Evolutionary conservation across 2,797 vertebrate species (phyloP).

Genomic region (Choloepus didactylus): DNA sequence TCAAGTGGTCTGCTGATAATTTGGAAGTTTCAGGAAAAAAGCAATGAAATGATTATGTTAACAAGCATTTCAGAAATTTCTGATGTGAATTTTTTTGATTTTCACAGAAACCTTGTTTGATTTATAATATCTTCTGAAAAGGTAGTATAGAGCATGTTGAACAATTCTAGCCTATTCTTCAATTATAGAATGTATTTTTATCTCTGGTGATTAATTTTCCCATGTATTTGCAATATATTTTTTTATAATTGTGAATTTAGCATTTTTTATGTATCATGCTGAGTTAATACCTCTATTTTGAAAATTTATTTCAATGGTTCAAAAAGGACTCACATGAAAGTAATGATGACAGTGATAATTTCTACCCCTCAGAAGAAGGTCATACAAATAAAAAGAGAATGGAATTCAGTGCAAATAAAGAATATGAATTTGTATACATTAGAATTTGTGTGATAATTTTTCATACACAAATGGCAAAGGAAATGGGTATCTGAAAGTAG

Average conservation of each 20-base stretch:
- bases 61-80: background rate
- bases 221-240: background rate
- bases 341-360: conserved; percentile 54
- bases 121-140: background rate
- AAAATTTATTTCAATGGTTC: conserved; percentile 64
- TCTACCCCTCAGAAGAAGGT: conserved; percentile 30
- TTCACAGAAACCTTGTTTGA: background rate
- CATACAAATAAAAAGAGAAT: conserved; percentile 54
- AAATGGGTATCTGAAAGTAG: conserved; percentile 28
- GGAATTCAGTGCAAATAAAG: background rate
- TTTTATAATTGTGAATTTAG: conserved; percentile 50
- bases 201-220: conserved; percentile 5
- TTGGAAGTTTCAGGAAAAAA: conserved; percentile 28
- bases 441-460: conserved; percentile 48
- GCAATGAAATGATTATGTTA: background rate
- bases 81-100: background rate
- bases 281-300: conserved; percentile 45
- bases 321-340: conserved; percentile 57
- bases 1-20: background rate
- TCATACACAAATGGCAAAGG: conserved; percentile 43
- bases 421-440: conserved; percentile 32
- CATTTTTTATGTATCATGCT: conserved; percentile 48
- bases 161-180: background rate
- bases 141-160: background rate
- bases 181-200: background rate